Base-by-base conservation (phyloP, 1,140 invertebrate genomes). In the Drosophila ficusphila region DNA sequence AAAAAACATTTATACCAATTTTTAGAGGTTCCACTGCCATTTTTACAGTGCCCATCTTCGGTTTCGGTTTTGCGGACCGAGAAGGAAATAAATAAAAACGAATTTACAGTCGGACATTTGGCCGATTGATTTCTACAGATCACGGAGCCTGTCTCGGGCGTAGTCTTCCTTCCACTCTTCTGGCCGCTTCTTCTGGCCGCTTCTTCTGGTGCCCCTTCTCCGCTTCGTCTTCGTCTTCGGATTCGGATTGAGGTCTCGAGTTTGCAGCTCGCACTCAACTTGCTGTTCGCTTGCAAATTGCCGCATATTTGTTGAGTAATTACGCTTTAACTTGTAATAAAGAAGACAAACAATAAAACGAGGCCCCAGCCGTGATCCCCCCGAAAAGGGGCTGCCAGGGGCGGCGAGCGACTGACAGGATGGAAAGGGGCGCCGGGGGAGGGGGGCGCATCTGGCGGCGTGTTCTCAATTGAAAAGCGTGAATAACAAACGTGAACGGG, bases 311-410 rank as follows among this genome's bases (percentile, higher is more conserved):
- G 82, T 86, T 86, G 82, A 86, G 82, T 86, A 86, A 86, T 86
- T 86, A 86, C 82, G 82, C 82, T 88, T 86, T 82, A 86, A 82
- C 82, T 86, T 86, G 82, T 86, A 86, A 86, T 86, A 86, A 86
- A 86, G 82, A 86, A 86, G 82, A 78, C 82, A 86, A 86, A 86
- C 82, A 86, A 86, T 88, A 88, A 86, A 88, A 86, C 83, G 73
- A 86, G 82, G 69, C 60, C 68, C 68, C 42, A 33, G 54, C 65
- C 79, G 51, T 52, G 69, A 79, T 65, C 38, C 70, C 48, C 39
- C 34, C 39, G 16, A 8, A 34, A 19, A 27, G 31, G 12, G 18
- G 19, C 39, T 14, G 41, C 21, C 41, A 44, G 41, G 41, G 41
- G 41, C 41, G 41, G 41, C 21, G 29, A 11, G 38, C 9, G 19